Evolutionary conservation across 2,113 vertebrate species (phyloP).

Genomic region (Astur gentilis): DNA sequence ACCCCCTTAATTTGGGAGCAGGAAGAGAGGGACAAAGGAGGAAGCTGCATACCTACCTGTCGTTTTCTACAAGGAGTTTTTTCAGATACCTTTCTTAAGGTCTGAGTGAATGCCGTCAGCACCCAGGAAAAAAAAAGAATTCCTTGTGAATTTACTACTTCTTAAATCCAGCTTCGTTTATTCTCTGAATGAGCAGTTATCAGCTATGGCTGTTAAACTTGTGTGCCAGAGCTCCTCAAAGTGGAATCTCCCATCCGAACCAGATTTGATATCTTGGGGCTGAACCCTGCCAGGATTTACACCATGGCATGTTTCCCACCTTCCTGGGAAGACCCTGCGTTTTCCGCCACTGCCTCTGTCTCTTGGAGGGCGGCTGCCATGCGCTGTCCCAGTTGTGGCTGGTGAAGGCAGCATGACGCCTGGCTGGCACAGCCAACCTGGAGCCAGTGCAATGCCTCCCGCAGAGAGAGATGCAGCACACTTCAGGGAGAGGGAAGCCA

Average conservation of each 20-base stretch:
- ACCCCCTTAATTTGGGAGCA: fast-evolving
- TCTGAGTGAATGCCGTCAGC: not conserved
- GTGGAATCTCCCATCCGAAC: not conserved
- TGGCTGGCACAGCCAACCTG: not conserved
- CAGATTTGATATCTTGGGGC: not conserved
- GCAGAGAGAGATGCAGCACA: not conserved
- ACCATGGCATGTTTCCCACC: not conserved
- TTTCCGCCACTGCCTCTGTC: not conserved
- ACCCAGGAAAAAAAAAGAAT: not conserved
- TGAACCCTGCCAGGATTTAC: not conserved
- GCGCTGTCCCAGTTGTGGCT: not conserved
- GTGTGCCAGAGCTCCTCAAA: not conserved
- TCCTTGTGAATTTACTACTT: not conserved
- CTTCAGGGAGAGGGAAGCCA: not conserved
- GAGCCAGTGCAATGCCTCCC: not conserved
- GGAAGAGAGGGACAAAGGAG: not conserved
- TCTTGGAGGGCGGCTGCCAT: not conserved
- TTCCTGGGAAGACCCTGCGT: not conserved
- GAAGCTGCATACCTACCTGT: not conserved
- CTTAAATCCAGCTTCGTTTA: not conserved
- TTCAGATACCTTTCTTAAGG: not conserved
- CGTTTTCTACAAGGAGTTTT: not conserved
- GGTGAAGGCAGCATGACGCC: not conserved
- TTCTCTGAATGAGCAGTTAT: not conserved
- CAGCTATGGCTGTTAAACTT: not conserved